phyloP scores from a whole-genome alignment of 2,888 invertebrate species.

The Tachina fera region DNA sequence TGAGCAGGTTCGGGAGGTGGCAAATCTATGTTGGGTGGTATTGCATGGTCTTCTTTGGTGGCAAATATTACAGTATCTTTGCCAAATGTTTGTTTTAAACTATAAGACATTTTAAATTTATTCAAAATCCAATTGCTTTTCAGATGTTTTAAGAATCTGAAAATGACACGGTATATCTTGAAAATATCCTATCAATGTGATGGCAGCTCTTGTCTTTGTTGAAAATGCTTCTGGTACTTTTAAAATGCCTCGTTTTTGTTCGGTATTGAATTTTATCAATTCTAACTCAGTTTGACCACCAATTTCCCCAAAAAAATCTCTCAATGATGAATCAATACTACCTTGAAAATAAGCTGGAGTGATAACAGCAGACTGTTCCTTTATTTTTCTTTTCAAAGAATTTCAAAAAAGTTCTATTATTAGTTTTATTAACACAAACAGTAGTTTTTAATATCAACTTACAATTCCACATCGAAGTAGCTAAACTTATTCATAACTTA shows the following conservation, averaged over 20 bases:
- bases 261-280: slow-evolving; percentile 84
- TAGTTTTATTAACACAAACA: slow-evolving; percentile 40
- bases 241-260: slow-evolving; percentile 84
- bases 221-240: slow-evolving; percentile 84
- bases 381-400: slow-evolving; percentile 82
- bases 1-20: slow-evolving; percentile 90
- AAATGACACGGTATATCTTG: slow-evolving; percentile 84
- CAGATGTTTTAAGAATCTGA: slow-evolving; percentile 84
- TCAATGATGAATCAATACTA: slow-evolving; percentile 84
- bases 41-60: slow-evolving; percentile 89
- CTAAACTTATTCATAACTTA: slow-evolving; percentile 82
- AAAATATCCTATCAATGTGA: slow-evolving; percentile 84
- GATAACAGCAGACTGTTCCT: slow-evolving; percentile 81
- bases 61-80: slow-evolving; percentile 94
- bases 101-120: slow-evolving; percentile 75
- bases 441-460: slow-evolving; percentile 79
- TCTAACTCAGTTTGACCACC: slow-evolving; percentile 84
- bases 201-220: slow-evolving; percentile 85
- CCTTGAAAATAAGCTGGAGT: slow-evolving; percentile 85
- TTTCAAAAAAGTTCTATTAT: slow-evolving; percentile 26
- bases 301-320: slow-evolving; percentile 85
- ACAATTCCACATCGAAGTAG: slow-evolving; percentile 85
- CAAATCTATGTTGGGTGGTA: slow-evolving; percentile 88
- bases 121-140: slow-evolving; percentile 73
- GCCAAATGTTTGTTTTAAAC: slow-evolving; percentile 84